Evolutionary conservation across 2,888 invertebrate species (phyloP).

Genomic region (Cheilosia soror): DNA sequence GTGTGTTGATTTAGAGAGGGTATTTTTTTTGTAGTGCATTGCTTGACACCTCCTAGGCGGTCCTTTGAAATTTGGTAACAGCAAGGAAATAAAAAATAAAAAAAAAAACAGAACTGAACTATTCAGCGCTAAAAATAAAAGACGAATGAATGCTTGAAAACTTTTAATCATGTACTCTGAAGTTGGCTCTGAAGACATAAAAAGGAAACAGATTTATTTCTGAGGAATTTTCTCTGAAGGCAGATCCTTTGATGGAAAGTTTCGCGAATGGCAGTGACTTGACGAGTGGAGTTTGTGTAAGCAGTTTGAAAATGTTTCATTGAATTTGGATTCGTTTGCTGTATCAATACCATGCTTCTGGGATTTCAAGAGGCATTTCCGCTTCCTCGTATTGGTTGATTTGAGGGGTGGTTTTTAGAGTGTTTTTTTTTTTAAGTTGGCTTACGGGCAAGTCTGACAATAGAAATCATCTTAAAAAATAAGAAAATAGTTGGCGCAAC

Average conservation of each 20-base stretch:
- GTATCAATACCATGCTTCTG: no score
- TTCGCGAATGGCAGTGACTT: constrained; percentile 4
- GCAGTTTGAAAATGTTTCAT: neutral
- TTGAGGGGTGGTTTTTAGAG: no score
- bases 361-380: no score
- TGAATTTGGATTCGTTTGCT: constrained; percentile 10
- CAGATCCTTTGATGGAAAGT: neutral
- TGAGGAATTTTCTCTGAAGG: neutral
- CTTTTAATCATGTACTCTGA: constrained; percentile 42
- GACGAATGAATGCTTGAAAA: constrained; percentile 12
- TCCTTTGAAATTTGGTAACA: constrained; percentile 32
- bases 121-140: constrained; percentile 1
- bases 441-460: no score
- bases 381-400: no score
- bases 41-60: constrained; percentile 19
- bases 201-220: constrained; percentile 2
- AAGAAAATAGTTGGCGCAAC: no score
- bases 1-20: neutral
- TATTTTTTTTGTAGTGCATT: neutral
- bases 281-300: neutral
- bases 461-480: no score
- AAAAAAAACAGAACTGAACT: constrained; percentile 9
- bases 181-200: neutral
- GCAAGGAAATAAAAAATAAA: constrained; percentile 1
- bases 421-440: no score